Percentiles rank a stretch among this genome's conserved stretches.
Evolutionary conservation across 2,888 invertebrate species (phyloP).

Genomic region (Eledona agricola): DNA sequence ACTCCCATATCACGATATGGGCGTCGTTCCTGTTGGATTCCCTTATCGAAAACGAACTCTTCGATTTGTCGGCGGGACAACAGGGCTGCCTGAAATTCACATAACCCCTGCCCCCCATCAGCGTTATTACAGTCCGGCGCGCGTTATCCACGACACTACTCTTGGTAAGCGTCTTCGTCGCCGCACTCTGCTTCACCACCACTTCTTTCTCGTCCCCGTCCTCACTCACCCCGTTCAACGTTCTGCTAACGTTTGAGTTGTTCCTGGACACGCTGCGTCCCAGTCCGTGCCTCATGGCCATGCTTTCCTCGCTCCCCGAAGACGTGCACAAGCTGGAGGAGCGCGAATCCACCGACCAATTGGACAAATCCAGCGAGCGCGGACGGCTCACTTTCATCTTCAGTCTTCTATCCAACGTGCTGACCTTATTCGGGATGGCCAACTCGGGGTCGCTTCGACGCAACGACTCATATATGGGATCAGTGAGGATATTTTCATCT

Average conservation of each 20-base stretch:
- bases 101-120: slow-evolving; percentile 90
- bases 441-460: slow-evolving; percentile 85
- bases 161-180: slow-evolving; percentile 50
- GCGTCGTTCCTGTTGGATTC: slow-evolving; percentile 86
- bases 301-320: slow-evolving; percentile 86
- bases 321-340: slow-evolving; percentile 84
- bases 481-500: slow-evolving; percentile 76
- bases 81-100: slow-evolving; percentile 84
- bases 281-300: slow-evolving; percentile 70
- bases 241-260: slow-evolving; percentile 78
- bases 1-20: slow-evolving; percentile 91
- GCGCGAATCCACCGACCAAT: slow-evolving; percentile 88
- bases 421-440: slow-evolving; percentile 83
- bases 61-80: slow-evolving; percentile 66
- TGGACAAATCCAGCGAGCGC: slow-evolving; percentile 82
- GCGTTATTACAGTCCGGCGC: slow-evolving; percentile 80
- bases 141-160: slow-evolving; percentile 56
- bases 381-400: slow-evolving; percentile 85
- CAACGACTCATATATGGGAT: slow-evolving; percentile 78
- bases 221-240: slow-evolving; percentile 60
- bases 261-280: slow-evolving; percentile 76
- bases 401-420: slow-evolving; percentile 80
- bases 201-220: slow-evolving; percentile 45
- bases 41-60: slow-evolving; percentile 64
- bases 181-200: slow-evolving; percentile 25